phyloP scores from a whole-genome alignment of 1,140 invertebrate species.

The Nomia melanderi region DNA sequence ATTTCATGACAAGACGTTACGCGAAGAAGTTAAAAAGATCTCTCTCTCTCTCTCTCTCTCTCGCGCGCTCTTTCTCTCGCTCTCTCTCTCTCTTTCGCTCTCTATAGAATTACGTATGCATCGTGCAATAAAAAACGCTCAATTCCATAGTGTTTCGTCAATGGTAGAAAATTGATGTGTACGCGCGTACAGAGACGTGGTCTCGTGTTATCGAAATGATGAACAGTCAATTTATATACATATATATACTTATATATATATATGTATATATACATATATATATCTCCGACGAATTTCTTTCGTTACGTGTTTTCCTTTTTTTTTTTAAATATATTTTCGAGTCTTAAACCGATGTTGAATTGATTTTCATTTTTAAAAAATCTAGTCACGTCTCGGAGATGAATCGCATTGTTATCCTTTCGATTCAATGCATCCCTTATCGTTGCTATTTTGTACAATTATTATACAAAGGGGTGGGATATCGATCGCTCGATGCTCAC shows the following conservation, averaged over 20 bases:
- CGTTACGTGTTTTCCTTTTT: conserved; percentile 14
- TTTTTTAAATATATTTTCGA: conserved; percentile 16
- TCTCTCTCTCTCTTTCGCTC: not conserved
- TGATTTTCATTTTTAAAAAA: conserved; percentile 34
- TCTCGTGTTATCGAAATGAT: conserved; percentile 46
- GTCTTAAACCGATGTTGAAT: conserved; percentile 46
- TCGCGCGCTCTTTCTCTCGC: no score
- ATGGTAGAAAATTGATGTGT: conserved; percentile 71
- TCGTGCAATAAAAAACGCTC: conserved; percentile 70
- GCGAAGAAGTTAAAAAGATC: conserved; percentile 56
- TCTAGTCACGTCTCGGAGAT: conserved; percentile 41
- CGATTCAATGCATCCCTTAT: conserved; percentile 37
- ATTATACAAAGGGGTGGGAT: conserved; percentile 41
- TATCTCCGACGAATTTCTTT: conserved; percentile 24
- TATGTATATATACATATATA: not conserved
- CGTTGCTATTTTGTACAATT: conserved; percentile 44
- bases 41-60: no score
- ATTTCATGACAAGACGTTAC: conserved; percentile 74
- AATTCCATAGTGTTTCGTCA: conserved; percentile 70
- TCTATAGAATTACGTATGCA: conserved; percentile 56
- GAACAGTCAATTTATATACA: conserved; percentile 44
- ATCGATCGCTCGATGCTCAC: conserved; percentile 19
- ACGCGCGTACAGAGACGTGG: conserved; percentile 44
- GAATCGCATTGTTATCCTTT: conserved; percentile 11
- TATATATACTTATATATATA: no score